Conservation (phyloP, 2,888 invertebrate species). For the Rhamnusium bicolor region DNA sequence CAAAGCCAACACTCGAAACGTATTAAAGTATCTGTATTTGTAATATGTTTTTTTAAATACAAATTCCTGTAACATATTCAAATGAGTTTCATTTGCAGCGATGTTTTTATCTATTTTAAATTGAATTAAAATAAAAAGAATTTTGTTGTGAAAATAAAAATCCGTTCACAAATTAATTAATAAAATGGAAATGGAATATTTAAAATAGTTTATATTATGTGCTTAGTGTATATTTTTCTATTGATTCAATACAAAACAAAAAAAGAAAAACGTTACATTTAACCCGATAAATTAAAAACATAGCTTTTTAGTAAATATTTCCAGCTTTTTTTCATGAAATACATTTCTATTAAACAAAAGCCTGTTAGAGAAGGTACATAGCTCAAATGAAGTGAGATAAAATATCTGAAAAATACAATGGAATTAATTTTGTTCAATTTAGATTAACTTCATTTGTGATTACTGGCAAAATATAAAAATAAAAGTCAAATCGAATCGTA, state of each 20-base stretch:
- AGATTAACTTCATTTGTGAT: conserved; percentile 71
- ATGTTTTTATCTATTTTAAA: conserved; percentile 30
- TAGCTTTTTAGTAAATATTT: conserved; percentile 42
- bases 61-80: neutral
- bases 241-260: conserved; percentile 27
- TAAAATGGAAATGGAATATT: conserved; percentile 43
- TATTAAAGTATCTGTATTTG: neutral
- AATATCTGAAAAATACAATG: conserved; percentile 64
- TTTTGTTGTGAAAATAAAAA: conserved; percentile 45
- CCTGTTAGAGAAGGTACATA: conserved; percentile 43
- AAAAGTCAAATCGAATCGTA: conserved; percentile 62
- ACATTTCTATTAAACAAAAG: conserved; percentile 50
- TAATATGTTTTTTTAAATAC: neutral
- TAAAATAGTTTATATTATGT: conserved; percentile 48
- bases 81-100: neutral
- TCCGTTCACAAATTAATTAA: conserved; percentile 45
- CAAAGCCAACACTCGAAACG: no score
- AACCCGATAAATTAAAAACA: conserved; percentile 47
- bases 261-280: conserved; percentile 31
- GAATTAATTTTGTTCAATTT: conserved; percentile 71
- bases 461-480: conserved; percentile 66
- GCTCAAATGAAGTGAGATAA: conserved; percentile 52
- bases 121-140: conserved; percentile 44
- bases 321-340: conserved; percentile 46
- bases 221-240: conserved; percentile 45